Base-by-base conservation (phyloP, 2,888 invertebrate genomes). In the Sinelater perroti region DNA sequence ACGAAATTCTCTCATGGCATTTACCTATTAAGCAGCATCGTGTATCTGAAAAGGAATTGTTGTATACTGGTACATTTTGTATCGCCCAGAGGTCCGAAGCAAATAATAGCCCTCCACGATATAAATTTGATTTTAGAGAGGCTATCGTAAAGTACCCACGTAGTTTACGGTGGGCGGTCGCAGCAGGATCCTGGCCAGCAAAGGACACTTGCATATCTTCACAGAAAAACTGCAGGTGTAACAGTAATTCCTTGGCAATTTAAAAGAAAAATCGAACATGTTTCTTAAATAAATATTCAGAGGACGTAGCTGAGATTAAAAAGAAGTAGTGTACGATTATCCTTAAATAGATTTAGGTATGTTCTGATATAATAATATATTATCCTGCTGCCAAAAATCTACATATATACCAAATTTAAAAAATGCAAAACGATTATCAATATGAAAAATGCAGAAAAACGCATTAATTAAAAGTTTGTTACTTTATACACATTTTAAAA, bases 101-200 rank as follows among this genome's bases (percentile, higher is more conserved):
- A 42, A 50, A 59, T 54, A 50, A 35, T 47, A 38, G 52, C 58
- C 33, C 54, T 49, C 40, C 51, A 46, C 46, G 51, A 60, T 56
- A 60, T 59, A 61, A 63, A 61, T 63, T 63, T 53, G 63, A 63
- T 61, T 63, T 63, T 60, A 49, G 61, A 58, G 61, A 52, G 59
- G 35, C 28, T 57, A 28, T 59, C 59, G 54, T 63, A 61, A 61
- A 61, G 28, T 36, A 47, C 59, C 63, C 61, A 63, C 63, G 60
- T 59, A 36, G 26, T 36, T 47, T 50, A 35, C 56, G 38, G 62
- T 62, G 62, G 62, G 62, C 56, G 62, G 50, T 42, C 62, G 46
- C 62, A 53, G 60, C 57, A 35, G 62, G 62, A 45, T 53, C 16
- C 14, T 17, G 8, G 21, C 18, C 13, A 13, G 33, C 20, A 30